Conservation (phyloP, 2,888 invertebrate species). For the Phyto melanocephala region DNA sequence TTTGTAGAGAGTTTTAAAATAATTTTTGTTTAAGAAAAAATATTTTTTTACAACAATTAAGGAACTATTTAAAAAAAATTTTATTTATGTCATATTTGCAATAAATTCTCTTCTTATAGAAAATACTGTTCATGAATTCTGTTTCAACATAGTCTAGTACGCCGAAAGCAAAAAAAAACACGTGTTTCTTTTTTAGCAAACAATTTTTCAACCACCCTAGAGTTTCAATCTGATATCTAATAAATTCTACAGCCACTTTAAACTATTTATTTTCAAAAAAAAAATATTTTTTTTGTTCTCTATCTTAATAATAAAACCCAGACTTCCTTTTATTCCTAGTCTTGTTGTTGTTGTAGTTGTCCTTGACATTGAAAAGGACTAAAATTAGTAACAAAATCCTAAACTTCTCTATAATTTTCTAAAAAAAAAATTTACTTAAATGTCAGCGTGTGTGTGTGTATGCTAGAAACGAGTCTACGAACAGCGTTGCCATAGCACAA, state of each 20-base stretch:
- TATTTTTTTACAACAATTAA: too few relatives aligned
- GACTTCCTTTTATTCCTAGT: constrained; percentile 6
- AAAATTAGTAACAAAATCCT: constrained; percentile 3
- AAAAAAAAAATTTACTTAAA: background rate
- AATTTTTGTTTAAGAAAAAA: too few relatives aligned
- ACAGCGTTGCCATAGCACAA: background rate
- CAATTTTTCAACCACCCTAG: background rate
- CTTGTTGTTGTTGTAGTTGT: background rate
- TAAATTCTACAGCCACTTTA: background rate
- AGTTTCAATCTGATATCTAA: background rate
- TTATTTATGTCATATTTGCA: too few relatives aligned
- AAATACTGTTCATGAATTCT: too few relatives aligned
- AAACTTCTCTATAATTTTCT: constrained; percentile 4
- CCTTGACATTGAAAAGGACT: constrained; percentile 53
- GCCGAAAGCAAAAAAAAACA: too few relatives aligned
- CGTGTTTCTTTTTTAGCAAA: too few relatives aligned
- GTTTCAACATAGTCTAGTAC: too few relatives aligned
- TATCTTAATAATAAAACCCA: background rate
- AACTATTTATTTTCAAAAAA: background rate
- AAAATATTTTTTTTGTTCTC: background rate
- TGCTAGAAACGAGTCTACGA: constrained; percentile 6
- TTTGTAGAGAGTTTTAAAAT: too few relatives aligned
- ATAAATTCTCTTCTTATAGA: too few relatives aligned
- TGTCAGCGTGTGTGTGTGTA: background rate
- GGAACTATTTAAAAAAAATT: too few relatives aligned